Evolutionary conservation across 1,140 invertebrate genomes (phyloP).

Genomic region (Hestina assimilis): DNA sequence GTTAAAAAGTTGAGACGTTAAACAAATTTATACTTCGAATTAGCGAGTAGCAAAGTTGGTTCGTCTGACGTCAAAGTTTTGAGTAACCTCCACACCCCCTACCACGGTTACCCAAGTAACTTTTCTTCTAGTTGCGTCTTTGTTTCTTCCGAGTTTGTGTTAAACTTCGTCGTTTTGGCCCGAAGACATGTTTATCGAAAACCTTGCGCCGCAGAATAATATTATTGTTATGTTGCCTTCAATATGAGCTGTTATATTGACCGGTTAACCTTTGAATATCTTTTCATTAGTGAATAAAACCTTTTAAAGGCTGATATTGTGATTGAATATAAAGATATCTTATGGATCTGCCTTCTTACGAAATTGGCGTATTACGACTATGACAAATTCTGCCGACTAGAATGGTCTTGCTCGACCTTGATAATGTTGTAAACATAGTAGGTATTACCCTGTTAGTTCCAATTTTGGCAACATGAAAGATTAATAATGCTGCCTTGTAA

Average conservation of each 20-base stretch:
- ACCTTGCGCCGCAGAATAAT: conserved; percentile 28
- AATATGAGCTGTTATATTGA: conserved; percentile 13
- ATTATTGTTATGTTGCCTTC: conserved; percentile 28
- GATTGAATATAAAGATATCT: not conserved
- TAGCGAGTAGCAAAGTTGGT: conserved; percentile 62
- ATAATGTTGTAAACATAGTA: not conserved
- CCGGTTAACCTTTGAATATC: conserved; percentile 11
- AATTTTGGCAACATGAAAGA: conserved; percentile 9
- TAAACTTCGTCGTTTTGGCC: conserved; percentile 55
- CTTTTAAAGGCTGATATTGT: not conserved
- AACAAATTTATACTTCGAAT: conserved; percentile 77
- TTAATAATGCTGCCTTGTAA: conserved; percentile 1
- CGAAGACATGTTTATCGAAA: conserved; percentile 64
- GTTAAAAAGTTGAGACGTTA: conserved; percentile 76
- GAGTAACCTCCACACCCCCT: conserved; percentile 54
- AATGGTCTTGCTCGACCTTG: not conserved
- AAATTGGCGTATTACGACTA: not conserved
- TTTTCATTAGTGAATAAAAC: conserved; percentile 1
- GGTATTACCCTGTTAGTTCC: not conserved
- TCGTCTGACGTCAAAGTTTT: conserved; percentile 70
- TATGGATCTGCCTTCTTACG: not conserved
- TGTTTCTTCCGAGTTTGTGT: conserved; percentile 62
- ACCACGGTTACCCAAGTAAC: conserved; percentile 53
- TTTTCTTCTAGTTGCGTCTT: conserved; percentile 62
- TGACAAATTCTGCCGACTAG: not conserved